Evolutionary conservation across 2,888 invertebrate species (phyloP).

Genomic region (Baronia brevicornis): DNA sequence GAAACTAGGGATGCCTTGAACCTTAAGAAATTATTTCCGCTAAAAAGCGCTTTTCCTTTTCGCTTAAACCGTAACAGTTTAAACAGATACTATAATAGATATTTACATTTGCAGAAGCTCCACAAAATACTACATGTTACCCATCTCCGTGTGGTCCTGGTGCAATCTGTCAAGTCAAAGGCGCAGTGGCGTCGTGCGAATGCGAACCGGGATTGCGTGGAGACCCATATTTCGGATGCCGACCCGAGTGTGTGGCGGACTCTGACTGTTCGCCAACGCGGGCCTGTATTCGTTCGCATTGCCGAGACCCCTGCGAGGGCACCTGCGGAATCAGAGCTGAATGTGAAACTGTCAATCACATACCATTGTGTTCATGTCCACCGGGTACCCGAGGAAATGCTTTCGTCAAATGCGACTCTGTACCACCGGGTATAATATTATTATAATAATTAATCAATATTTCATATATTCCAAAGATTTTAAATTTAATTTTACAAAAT

Average conservation of each 20-base stretch:
- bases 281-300: constrained; percentile 88
- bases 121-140: constrained; percentile 83
- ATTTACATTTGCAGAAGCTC: constrained; percentile 46
- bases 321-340: constrained; percentile 89
- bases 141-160: constrained; percentile 90
- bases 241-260: constrained; percentile 91
- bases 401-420: constrained; percentile 76
- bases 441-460: constrained; percentile 3
- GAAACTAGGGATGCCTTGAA: constrained; percentile 47
- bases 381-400: constrained; percentile 81
- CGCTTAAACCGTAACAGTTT: constrained; percentile 27
- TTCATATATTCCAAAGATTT: background rate
- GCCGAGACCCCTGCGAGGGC: constrained; percentile 87
- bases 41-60: constrained; percentile 41
- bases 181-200: constrained; percentile 81
- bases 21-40: constrained; percentile 23
- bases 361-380: constrained; percentile 83
- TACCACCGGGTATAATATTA: constrained; percentile 41
- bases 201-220: constrained; percentile 84
- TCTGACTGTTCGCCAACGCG: constrained; percentile 90
- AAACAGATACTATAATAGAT: constrained; percentile 13
- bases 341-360: constrained; percentile 83
- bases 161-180: constrained; percentile 85
- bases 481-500: background rate
- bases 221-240: constrained; percentile 84